Percentiles rank a stretch among this genome's conserved stretches.
Conservation (phyloP, 2,797 vertebrate species). For the Neostethus bicornis region DNA sequence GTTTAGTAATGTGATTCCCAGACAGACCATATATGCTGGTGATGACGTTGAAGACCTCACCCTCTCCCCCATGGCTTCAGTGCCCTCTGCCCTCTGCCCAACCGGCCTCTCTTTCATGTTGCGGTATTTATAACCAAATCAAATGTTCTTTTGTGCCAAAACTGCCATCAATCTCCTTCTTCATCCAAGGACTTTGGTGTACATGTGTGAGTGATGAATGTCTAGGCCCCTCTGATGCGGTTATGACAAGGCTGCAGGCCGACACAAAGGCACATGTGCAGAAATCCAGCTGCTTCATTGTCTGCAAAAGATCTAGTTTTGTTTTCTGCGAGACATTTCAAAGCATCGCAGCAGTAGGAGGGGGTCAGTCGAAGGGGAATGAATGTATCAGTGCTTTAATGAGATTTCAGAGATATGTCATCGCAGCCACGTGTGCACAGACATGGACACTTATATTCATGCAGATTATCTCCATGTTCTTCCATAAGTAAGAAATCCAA, state of each 20-base stretch:
- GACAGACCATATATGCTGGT: conserved; percentile 17
- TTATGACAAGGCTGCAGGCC: conserved; percentile 80
- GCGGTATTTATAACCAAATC: conserved; percentile 80
- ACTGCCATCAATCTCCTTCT: conserved; percentile 65
- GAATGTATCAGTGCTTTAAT: conserved; percentile 56
- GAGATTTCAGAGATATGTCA: conserved; percentile 39
- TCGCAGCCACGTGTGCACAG: conserved; percentile 30
- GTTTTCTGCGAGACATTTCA: conserved; percentile 68
- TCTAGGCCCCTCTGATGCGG: conserved; percentile 65
- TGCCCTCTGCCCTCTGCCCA: conserved; percentile 57
- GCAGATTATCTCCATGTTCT: conserved; percentile 34
- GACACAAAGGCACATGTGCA: conserved; percentile 78
- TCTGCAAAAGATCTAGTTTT: conserved; percentile 66
- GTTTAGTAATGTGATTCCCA: conserved; percentile 39
- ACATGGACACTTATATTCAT: conserved; percentile 22
- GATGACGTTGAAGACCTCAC: conserved; percentile 47
- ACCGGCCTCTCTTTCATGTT: conserved; percentile 75
- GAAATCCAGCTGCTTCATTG: conserved; percentile 80
- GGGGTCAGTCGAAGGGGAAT: conserved; percentile 35
- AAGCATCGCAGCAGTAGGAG: conserved; percentile 44
- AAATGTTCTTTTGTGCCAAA: conserved; percentile 81
- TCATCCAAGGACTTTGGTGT: conserved; percentile 44
- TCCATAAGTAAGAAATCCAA: no score
- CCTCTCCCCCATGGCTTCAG: conserved; percentile 43
- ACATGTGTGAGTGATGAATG: conserved; percentile 40